Evolutionary conservation across 2,797 vertebrate genomes (phyloP), one percentile per base, ranked within the genome.

Genomic region (Danio choprae): DNA sequence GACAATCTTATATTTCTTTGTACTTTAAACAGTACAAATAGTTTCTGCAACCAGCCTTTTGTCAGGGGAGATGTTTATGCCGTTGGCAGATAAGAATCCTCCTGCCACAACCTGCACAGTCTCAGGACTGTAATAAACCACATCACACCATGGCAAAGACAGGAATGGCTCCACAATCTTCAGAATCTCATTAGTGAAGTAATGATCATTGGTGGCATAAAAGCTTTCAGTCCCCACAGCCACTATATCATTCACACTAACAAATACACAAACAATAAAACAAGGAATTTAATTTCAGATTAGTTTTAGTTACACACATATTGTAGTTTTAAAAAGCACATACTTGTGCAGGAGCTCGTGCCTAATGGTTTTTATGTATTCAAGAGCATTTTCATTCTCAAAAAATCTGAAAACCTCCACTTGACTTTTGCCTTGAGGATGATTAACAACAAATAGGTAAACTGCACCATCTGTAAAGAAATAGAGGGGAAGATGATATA

Each of bases 191-290:
- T 86, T 73, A 0, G 7, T 70, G 83, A 94, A 97, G 90, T 97
- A 98, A 85, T 90, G 94, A 81, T 98, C 97, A 51, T 97, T 97
- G 81, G 96, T 97, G 77, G 95, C 96, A 74, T 97, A 98, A 89
- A 99, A 99, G 82, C 92, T 91, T 1, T 98, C 96, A 10, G 90
- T 87, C 79, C 95, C 95, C 2, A 97, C 36, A 41, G 95, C 96
- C 38, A 97, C 90, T 44, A 99, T 86, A 77, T 99, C 96, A 81
- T 99, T 99, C 71, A 97, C 89, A 76, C 98, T 99, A 81, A 13
- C 83, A 77, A 46, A 83, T 62, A n/a, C 63, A 71, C 18, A 71
- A 5, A 15, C 5, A 43, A 36, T 50, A 15, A 56, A 56, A 51
- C 10, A 12, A 46, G 16, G 10, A 46, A 44, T 36, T 18, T 38